Conservation (phyloP, 2,797 vertebrate genomes). For the Psittacula derbiana region DNA sequence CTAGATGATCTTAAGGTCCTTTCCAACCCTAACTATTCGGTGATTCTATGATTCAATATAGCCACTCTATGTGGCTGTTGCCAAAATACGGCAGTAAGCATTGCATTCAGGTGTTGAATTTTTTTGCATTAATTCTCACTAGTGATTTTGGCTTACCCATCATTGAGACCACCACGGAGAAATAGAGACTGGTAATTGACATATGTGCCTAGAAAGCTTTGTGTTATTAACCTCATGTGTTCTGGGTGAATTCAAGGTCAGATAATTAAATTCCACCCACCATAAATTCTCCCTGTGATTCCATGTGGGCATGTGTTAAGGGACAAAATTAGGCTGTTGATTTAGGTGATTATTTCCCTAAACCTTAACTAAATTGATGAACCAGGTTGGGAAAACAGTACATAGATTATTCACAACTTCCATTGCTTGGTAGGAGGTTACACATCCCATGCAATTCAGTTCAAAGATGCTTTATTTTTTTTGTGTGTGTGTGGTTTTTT, state of each 20-base stretch:
- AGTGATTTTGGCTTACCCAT: constrained; percentile 15
- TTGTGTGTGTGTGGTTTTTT: not conserved
- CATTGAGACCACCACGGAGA: not conserved
- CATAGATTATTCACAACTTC: not conserved
- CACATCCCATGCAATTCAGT: not conserved
- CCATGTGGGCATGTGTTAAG: not conserved
- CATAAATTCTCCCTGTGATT: not conserved
- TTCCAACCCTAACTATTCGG: no score
- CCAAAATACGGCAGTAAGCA: not conserved
- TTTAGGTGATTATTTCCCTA: constrained; percentile 8
- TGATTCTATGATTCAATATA: not conserved
- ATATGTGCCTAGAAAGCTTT: constrained; percentile 6
- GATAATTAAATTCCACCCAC: constrained; percentile 1
- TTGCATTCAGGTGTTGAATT: not conserved
- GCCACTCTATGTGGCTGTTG: not conserved
- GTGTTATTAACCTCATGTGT: not conserved
- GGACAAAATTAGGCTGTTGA: not conserved
- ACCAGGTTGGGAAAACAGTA: not conserved
- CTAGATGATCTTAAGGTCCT: no score
- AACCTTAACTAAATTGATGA: constrained; percentile 4
- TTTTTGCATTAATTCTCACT: constrained; percentile 12
- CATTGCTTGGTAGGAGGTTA: not conserved
- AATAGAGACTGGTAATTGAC: not conserved
- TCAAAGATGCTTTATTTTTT: not conserved
- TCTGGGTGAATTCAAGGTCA: constrained; percentile 8